Percentiles rank a stretch among this genome's conserved stretches.
phyloP scores from a whole-genome alignment of 2,797 vertebrate genomes.

The Hemitrygon akajei region DNA sequence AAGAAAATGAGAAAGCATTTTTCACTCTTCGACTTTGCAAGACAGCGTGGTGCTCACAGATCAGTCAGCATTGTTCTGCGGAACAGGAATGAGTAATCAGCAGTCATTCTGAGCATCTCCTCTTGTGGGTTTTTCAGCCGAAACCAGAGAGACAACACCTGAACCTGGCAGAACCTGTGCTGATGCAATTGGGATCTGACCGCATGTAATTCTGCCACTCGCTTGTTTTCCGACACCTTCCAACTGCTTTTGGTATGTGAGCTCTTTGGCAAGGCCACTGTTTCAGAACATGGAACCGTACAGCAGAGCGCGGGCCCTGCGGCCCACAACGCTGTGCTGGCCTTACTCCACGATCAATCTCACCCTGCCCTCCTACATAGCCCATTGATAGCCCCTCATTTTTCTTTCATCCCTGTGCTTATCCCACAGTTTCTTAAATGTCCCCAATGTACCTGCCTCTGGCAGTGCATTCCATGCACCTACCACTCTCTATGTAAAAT shows the following conservation, averaged over 20 bases:
- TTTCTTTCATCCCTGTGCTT: no score
- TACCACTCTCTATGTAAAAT: no score
- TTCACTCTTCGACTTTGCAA: neutral
- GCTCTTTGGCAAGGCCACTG: no score
- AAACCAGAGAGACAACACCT: neutral
- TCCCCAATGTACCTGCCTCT: no score
- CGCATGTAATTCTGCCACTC: neutral
- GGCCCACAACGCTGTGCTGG: no score
- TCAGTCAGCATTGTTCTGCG: slow-evolving; percentile 7
- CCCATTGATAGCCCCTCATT: no score
- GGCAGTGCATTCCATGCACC: no score
- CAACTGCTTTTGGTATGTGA: neutral
- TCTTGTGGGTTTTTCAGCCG: slow-evolving; percentile 24
- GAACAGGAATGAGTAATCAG: slow-evolving; percentile 25
- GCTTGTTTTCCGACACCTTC: neutral
- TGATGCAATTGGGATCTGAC: neutral
- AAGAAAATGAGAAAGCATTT: neutral
- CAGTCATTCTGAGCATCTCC: neutral
- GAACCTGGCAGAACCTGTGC: neutral
- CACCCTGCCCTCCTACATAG: no score
- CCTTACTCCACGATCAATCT: no score
- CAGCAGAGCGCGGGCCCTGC: no score
- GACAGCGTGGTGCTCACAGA: neutral
- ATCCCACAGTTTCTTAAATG: no score
- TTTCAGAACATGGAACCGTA: no score